phyloP scores from a whole-genome alignment of 2,888 invertebrate genomes.

The Drosophila mimetica region DNA sequence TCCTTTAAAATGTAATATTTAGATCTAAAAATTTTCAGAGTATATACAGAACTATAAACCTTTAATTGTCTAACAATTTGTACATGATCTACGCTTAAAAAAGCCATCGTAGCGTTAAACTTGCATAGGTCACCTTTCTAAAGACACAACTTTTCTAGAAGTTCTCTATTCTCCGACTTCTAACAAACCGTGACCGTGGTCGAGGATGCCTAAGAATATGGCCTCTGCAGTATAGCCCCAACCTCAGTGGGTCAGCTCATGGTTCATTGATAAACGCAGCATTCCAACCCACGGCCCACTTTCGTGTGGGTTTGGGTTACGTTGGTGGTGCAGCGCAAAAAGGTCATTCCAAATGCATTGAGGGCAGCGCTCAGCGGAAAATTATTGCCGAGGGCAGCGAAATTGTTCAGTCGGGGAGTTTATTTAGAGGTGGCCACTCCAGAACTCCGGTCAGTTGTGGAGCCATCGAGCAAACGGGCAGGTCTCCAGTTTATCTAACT shows the following conservation, averaged over 20 bases:
- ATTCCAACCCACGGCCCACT: conserved; percentile 61
- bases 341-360: conserved; percentile 71
- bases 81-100: background rate
- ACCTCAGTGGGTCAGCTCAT: conserved; percentile 28
- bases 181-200: conserved; percentile 22
- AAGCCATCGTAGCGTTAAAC: background rate
- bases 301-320: conserved; percentile 50
- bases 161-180: background rate
- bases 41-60: background rate
- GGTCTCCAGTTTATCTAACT: conserved; percentile 26
- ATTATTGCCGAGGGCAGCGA: conserved; percentile 70
- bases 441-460: conserved; percentile 53
- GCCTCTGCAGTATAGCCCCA: conserved; percentile 7
- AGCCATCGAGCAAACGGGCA: conserved; percentile 41
- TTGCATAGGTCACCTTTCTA: background rate
- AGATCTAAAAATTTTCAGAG: background rate
- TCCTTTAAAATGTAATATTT: too few relatives aligned
- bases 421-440: conserved; percentile 55
- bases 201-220: conserved; percentile 12
- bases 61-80: background rate
- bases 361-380: conserved; percentile 74
- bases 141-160: background rate
- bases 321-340: conserved; percentile 38
- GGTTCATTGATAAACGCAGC: conserved; percentile 66
- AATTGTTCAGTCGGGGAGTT: conserved; percentile 52